These are phyloP conservation scores for Gambelia wislizenii DNA, from an alignment of 2,797 vertebrate species.

Conservation along the genomic window DNA sequence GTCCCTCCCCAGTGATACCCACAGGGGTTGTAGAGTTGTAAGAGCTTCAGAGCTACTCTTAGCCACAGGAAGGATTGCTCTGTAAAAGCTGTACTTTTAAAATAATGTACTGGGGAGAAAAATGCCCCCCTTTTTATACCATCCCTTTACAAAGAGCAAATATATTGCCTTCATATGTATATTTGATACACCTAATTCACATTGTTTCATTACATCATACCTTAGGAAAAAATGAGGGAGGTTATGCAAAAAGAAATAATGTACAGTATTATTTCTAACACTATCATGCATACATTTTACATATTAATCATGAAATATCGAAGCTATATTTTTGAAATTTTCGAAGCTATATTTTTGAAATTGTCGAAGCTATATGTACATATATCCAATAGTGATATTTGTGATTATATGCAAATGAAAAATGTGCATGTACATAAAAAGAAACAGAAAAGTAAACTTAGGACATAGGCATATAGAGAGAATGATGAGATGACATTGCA, in stretches of 20 bases:
- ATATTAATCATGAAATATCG: not conserved
- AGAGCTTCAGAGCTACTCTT: not conserved
- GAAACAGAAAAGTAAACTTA: not conserved
- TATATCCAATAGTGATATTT: not conserved
- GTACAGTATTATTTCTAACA: not conserved
- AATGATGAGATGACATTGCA: not conserved
- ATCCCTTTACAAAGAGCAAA: not conserved
- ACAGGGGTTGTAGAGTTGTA: not conserved
- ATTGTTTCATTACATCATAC: not conserved
- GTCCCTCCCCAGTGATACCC: not conserved
- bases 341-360: not conserved
- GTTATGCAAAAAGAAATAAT: not conserved
- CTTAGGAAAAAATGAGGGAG: not conserved
- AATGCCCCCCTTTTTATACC: not conserved
- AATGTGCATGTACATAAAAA: not conserved
- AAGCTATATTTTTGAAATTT: not conserved
- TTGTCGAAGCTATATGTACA: no score
- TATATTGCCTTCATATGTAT: not conserved
- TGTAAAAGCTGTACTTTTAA: not conserved
- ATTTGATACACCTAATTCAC: not conserved
- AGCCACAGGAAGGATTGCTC: not conserved
- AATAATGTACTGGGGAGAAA: not conserved
- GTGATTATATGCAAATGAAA: no score
- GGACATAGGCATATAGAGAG: not conserved
- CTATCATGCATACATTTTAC: not conserved